Evolutionary conservation across 2,797 vertebrate species (phyloP), one percentile per base, ranked within the genome.

Genomic region (Avahi laniger): DNA sequence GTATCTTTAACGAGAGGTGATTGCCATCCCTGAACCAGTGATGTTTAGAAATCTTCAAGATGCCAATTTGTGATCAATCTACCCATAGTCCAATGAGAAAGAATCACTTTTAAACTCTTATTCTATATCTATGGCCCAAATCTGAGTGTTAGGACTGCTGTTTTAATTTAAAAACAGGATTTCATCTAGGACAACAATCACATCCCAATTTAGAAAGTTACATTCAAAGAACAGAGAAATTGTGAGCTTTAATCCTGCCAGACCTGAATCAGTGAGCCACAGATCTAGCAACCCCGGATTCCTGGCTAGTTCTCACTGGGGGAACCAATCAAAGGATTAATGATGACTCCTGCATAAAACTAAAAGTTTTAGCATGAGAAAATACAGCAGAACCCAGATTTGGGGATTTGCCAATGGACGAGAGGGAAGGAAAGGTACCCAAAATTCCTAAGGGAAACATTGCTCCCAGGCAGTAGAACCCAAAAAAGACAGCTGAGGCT

Each of bases 201-300:
- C 84, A 91, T 33, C 24, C 43, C 75, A 92, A 41, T 57, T 76
- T 88, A 94, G 57, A 97, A 83, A 91, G 35, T 95, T 91, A 96
- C 85, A 33, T 79, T 86, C 48, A 91, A 93, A 78, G 65, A 95
- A 94, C 20, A 93, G 48, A 83, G 33, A 93, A 67, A 92, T 41
- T 59, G 41, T 59, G 65, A 90, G 67, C 20, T 38, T 97, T 73
- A 95, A 83, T 91, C 89, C 63, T 94, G 26, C 28, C 59, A 80
- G 35, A 85, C 26, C 17, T 92, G 14, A 82, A 75, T 26, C 3
- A 3, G 41, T 76, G 52, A 76, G 43, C 5, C 46, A 79, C 15
- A 94, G 88, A 95, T 92, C 65, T 3, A 89, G 28, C 50, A 81
- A n/a, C 22, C 92, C 24, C 38, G 3, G 59, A 95, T 43, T 81